phyloP scores from a whole-genome alignment of 1,140 invertebrate genomes.

The Papilio glaucus region DNA sequence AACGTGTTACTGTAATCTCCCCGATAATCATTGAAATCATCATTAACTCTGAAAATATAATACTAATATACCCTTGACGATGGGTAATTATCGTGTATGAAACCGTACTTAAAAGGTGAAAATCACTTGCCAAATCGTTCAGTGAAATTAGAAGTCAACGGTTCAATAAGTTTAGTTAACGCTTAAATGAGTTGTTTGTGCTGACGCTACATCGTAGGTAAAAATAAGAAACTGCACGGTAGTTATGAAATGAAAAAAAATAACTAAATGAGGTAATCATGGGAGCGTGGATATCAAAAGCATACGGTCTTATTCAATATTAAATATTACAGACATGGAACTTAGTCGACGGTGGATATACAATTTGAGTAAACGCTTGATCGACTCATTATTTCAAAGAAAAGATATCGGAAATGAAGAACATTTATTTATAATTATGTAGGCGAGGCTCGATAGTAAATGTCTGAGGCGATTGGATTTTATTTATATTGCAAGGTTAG shows the following conservation, averaged over 20 bases:
- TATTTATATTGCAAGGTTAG: not conserved
- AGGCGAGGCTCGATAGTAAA: not conserved
- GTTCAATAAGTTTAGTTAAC: not conserved
- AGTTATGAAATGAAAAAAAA: not conserved
- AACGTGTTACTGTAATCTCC: too few species aligned
- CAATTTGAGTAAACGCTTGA: slow-evolving; percentile 17
- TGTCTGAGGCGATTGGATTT: too few species aligned
- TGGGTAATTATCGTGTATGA: too few species aligned
- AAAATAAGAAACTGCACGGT: not conserved
- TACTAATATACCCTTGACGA: too few species aligned
- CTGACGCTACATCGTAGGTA: not conserved
- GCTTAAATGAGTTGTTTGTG: not conserved
- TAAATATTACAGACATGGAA: slow-evolving; percentile 26
- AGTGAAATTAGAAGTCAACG: too few species aligned
- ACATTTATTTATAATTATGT: slow-evolving; percentile 35
- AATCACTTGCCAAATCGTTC: too few species aligned
- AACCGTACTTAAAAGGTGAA: too few species aligned
- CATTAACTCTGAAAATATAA: too few species aligned
- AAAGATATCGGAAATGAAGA: slow-evolving; percentile 4
- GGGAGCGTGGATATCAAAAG: slow-evolving; percentile 11
- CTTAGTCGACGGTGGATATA: not conserved
- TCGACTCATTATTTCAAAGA: not conserved
- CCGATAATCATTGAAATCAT: too few species aligned
- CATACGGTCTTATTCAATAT: not conserved
- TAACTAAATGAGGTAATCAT: slow-evolving; percentile 3